Percentiles rank a stretch among this genome's conserved stretches.
Evolutionary conservation across 2,797 vertebrate species (phyloP).

Genomic region (Trematomus bernacchii): DNA sequence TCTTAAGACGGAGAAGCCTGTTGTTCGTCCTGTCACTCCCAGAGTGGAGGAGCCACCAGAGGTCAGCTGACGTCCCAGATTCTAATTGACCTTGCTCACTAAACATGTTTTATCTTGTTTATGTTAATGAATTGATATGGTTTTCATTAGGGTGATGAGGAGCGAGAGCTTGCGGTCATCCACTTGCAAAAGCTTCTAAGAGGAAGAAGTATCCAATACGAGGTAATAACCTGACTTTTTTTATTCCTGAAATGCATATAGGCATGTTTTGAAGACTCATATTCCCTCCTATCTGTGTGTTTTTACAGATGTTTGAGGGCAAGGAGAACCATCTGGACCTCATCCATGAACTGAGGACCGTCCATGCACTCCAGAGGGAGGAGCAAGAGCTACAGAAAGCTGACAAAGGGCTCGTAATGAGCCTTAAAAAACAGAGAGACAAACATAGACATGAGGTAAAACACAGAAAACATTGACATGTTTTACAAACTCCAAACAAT

Average conservation of each 20-base stretch:
- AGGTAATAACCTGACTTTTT: slow-evolving; percentile 79
- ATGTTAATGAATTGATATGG: slow-evolving; percentile 8
- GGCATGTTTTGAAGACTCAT: background rate
- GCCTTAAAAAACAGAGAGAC: slow-evolving; percentile 84
- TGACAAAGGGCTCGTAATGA: slow-evolving; percentile 80
- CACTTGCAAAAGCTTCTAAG: slow-evolving; percentile 91
- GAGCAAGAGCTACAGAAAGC: slow-evolving; percentile 84
- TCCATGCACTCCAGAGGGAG: slow-evolving; percentile 87
- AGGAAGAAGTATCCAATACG: slow-evolving; percentile 90
- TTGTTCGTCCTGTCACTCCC: slow-evolving; percentile 87
- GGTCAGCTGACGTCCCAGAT: slow-evolving; percentile 72
- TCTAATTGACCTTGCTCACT: background rate
- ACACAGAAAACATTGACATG: background rate
- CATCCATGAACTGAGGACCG: slow-evolving; percentile 90
- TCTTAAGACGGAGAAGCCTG: slow-evolving; percentile 81
- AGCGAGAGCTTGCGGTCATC: slow-evolving; percentile 90
- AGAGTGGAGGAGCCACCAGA: slow-evolving; percentile 82
- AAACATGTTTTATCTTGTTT: background rate
- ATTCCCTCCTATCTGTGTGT: background rate
- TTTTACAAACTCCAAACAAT: background rate
- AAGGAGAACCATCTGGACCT: slow-evolving; percentile 89
- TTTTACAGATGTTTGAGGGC: slow-evolving; percentile 90
- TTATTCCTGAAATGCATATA: background rate
- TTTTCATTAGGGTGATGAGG: slow-evolving; percentile 88
- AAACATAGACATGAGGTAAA: slow-evolving; percentile 84